Evolutionary conservation across 2,113 vertebrate genomes (phyloP), one percentile per base, ranked within the genome.

Genomic region (Pantherophis guttatus): DNA sequence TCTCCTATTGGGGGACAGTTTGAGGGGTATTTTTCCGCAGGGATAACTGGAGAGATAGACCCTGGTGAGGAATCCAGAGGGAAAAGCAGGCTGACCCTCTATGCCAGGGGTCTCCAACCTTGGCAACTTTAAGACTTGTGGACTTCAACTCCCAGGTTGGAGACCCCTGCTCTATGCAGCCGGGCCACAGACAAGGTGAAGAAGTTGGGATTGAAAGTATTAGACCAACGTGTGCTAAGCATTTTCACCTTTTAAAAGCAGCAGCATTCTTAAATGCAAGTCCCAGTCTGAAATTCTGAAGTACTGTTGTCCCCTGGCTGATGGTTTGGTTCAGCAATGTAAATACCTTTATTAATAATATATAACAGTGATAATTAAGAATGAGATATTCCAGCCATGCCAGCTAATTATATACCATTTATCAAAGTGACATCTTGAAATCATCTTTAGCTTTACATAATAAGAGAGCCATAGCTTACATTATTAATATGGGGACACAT

Each of bases 331-430:
- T 92, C 8, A 0, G 65, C 8, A 94, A 93, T 88, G 93, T 93
- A 95, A 93, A 52, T 90, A 48, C 88, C 94, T 95, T 91, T 94
- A 96, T 95, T 95, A 97, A 94, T 95, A 75, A 97, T 95, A 92
- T 94, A 91, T 93, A 95, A 88, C 52, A 85, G 86, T 86, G 95
- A 93, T 75, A 96, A 94, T 87, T 87, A 94, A 94, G 93, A 95
- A 93, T 93, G 90, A 93, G 92, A 94, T 91, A 53, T 88, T 92
- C 93, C 86, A 92, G 62, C 52, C 1, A 0, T 89, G 62, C 90
- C 91, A 65, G 13, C 88, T 93, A 89, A 95, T 96, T 94, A 87
- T 93, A 95, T 95, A 94, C 94, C 89, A 86, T 15, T 62, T 88
- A 91, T 94, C 48, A 90, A 94, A 92, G 91, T 89, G 92, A 93